Evolutionary conservation across 2,888 invertebrate species (phyloP).

Genomic region (Drosophila emarginata): DNA sequence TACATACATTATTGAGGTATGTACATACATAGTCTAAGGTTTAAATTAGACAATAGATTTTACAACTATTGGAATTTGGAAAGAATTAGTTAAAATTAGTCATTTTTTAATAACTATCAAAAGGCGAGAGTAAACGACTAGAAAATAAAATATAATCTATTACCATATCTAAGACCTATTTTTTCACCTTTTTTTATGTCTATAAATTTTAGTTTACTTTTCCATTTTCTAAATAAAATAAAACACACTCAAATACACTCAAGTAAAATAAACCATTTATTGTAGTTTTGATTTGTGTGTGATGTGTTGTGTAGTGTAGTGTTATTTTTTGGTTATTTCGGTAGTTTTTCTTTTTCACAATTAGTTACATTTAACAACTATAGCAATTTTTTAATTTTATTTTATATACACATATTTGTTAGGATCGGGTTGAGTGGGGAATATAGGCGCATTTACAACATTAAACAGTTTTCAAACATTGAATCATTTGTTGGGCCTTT

Average conservation of each 20-base stretch:
- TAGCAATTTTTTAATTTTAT: not conserved
- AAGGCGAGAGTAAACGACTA: no score
- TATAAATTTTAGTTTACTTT: not conserved
- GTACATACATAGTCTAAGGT: no score
- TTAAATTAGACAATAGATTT: no score
- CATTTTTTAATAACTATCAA: no score
- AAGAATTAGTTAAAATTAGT: no score
- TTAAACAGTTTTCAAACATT: slow-evolving; percentile 59
- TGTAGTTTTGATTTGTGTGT: slow-evolving; percentile 35
- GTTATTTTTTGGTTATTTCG: not conserved
- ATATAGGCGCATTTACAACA: slow-evolving; percentile 48
- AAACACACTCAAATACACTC: slow-evolving; percentile 50
- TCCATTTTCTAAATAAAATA: not conserved
- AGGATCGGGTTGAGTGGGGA: not conserved
- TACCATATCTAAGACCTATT: no score
- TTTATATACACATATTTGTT: slow-evolving; percentile 5
- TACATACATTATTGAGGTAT: no score
- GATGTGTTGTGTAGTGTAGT: not conserved
- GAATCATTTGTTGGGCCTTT: slow-evolving; percentile 18
- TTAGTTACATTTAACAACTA: slow-evolving; percentile 35
- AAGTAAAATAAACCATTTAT: slow-evolving; percentile 68
- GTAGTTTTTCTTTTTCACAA: slow-evolving; percentile 28
- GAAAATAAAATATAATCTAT: no score
- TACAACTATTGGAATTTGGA: no score
- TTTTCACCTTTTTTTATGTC: no score